phyloP scores from a whole-genome alignment of 2,113 vertebrate genomes.

The Onychorhynchus coronatus region DNA sequence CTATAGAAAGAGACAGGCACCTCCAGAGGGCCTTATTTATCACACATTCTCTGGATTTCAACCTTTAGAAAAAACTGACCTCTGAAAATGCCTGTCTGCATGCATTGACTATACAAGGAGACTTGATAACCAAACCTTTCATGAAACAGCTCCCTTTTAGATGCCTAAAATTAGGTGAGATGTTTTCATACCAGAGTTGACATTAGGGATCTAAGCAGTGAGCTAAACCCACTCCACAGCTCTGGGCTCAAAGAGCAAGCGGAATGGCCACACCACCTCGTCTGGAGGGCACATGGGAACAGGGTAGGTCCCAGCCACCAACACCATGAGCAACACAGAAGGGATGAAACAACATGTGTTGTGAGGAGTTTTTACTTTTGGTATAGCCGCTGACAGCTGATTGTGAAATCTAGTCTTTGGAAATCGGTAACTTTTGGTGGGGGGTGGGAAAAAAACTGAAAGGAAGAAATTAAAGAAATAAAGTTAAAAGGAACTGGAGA shows the following conservation, averaged over 20 bases:
- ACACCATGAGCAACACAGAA: accelerated
- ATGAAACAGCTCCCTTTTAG: not conserved
- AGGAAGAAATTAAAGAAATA: not conserved
- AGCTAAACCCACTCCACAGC: not conserved
- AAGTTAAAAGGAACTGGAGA: not conserved
- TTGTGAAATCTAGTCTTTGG: not conserved
- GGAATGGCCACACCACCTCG: not conserved
- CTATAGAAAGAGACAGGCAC: not conserved
- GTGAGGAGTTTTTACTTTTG: not conserved
- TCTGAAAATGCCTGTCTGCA: not conserved
- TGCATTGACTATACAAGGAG: not conserved
- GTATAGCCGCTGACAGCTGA: not conserved
- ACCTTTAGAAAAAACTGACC: not conserved
- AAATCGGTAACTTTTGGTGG: not conserved
- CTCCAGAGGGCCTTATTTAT: not conserved
- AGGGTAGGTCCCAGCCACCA: not conserved
- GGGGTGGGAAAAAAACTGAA: not conserved
- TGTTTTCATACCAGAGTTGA: not conserved
- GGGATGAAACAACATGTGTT: not conserved
- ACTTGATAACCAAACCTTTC: not conserved
- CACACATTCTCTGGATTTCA: not conserved
- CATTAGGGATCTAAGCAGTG: not conserved
- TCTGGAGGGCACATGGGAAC: not conserved
- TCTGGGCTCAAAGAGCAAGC: not conserved
- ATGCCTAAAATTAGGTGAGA: not conserved